Evolutionary conservation across 2,113 vertebrate species (phyloP).

Genomic region (Macheiramphus alcinus): DNA sequence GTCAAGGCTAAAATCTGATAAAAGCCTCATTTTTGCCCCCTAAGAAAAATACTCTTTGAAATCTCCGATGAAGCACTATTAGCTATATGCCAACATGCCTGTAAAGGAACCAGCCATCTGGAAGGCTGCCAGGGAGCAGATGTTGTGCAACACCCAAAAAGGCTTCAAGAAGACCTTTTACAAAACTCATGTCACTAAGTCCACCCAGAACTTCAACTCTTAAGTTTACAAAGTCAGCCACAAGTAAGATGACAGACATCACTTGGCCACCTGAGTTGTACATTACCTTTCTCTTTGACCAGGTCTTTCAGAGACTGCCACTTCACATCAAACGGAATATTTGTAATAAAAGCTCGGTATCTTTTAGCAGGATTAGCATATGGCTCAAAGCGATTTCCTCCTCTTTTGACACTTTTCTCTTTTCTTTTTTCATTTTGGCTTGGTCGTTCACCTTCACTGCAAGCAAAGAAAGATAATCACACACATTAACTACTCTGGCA

Average conservation of each 20-base stretch:
- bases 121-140: slow-evolving; percentile 14
- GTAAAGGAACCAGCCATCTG: neutral
- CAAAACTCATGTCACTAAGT: neutral
- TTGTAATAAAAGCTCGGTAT: slow-evolving; percentile 96
- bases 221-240: slow-evolving; percentile 32
- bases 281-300: slow-evolving; percentile 98
- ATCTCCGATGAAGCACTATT: neutral
- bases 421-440: slow-evolving; percentile 84
- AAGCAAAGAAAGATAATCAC: neutral
- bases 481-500: neutral
- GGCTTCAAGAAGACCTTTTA: neutral
- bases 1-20: neutral
- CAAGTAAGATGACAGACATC: slow-evolving; percentile 51
- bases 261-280: slow-evolving; percentile 37
- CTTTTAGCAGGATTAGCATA: slow-evolving; percentile 87
- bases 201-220: slow-evolving; percentile 37
- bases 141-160: neutral
- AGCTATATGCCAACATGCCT: slow-evolving; percentile 28
- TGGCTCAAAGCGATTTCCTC: slow-evolving; percentile 88
- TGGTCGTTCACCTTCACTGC: slow-evolving; percentile 81
- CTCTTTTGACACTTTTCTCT: slow-evolving; percentile 89
- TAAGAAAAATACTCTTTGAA: neutral
- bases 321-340: slow-evolving; percentile 97
- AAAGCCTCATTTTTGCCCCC: neutral
- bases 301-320: slow-evolving; percentile 98